Conservation (phyloP, 2,113 vertebrate genomes). For the Zingel zingel region DNA sequence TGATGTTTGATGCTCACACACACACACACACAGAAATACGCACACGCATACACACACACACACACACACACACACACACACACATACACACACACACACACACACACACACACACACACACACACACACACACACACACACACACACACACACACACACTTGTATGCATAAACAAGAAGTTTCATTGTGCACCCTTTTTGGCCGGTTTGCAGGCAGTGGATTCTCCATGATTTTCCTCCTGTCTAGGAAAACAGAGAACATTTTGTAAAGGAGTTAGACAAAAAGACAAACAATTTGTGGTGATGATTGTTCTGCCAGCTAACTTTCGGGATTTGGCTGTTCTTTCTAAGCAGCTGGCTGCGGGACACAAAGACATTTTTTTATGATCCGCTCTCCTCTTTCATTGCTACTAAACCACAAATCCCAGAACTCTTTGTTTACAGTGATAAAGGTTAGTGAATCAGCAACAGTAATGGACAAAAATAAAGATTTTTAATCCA, state of each 20-base stretch:
- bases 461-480: background rate
- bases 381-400: slow-evolving; percentile 38
- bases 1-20: slow-evolving; percentile 62
- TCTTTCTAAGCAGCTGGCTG: slow-evolving; percentile 59
- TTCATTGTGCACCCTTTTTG: slow-evolving; percentile 48
- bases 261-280: slow-evolving; percentile 56
- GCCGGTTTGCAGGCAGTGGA: slow-evolving; percentile 5
- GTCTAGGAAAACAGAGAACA: slow-evolving; percentile 51
- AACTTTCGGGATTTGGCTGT: slow-evolving; percentile 63
- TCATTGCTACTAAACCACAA: slow-evolving; percentile 13
- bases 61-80: background rate
- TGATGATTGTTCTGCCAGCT: slow-evolving; percentile 64
- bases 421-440: background rate
- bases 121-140: background rate
- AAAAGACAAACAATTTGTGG: slow-evolving; percentile 67
- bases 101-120: slow-evolving; percentile 18
- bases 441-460: background rate
- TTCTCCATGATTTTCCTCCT: slow-evolving; percentile 31
- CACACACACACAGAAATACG: slow-evolving; percentile 17
- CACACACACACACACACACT: slow-evolving; percentile 1
- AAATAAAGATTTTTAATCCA: background rate
- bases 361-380: slow-evolving; percentile 57
- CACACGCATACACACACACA: background rate
- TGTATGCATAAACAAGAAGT: slow-evolving; percentile 15
- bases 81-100: background rate